A percentile compares a stretch with the other conserved stretches of the same genome.
phyloP scores from a whole-genome alignment of 1,140 invertebrate species.

The Sycobia sp. region DNA sequence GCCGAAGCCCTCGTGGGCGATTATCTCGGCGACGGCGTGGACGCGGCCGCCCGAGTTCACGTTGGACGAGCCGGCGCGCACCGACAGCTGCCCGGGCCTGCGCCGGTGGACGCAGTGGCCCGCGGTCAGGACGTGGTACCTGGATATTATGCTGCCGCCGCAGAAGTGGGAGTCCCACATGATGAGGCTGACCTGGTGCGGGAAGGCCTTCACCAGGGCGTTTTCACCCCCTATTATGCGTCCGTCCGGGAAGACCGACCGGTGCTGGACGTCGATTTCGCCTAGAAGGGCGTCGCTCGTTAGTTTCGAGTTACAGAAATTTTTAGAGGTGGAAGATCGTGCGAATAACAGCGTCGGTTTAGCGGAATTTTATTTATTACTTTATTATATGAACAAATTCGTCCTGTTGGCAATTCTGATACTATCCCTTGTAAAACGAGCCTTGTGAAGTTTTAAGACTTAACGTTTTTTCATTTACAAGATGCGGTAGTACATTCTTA shows the following conservation, averaged over 20 bases:
- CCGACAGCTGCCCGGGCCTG: conserved; percentile 31
- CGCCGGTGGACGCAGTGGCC: conserved; percentile 67
- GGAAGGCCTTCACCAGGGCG: conserved; percentile 6
- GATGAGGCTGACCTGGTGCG: conserved; percentile 10
- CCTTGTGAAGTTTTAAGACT: too few species aligned
- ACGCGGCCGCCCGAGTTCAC: conserved; percentile 49
- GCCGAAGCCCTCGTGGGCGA: conserved; percentile 58
- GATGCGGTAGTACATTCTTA: too few species aligned
- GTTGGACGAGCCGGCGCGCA: conserved; percentile 56
- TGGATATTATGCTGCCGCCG: conserved; percentile 23
- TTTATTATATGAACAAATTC: too few species aligned
- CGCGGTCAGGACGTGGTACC: conserved; percentile 59
- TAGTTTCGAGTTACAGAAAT: too few species aligned
- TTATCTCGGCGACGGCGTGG: conserved; percentile 49
- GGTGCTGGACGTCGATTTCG: too few species aligned
- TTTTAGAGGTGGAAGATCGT: too few species aligned
- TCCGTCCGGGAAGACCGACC: conserved; percentile 3
- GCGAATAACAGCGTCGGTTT: too few species aligned
- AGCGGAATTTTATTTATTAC: too few species aligned
- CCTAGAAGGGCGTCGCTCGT: too few species aligned
- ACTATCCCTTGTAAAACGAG: too few species aligned
- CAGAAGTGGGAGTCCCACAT: neutral
- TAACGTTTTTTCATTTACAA: too few species aligned
- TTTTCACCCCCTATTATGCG: conserved; percentile 40
- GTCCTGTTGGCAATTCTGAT: too few species aligned